A percentile compares a stretch with the other conserved stretches of the same genome.
Evolutionary conservation across 2,113 vertebrate species (phyloP).

Genomic region (Butorides virescens): DNA sequence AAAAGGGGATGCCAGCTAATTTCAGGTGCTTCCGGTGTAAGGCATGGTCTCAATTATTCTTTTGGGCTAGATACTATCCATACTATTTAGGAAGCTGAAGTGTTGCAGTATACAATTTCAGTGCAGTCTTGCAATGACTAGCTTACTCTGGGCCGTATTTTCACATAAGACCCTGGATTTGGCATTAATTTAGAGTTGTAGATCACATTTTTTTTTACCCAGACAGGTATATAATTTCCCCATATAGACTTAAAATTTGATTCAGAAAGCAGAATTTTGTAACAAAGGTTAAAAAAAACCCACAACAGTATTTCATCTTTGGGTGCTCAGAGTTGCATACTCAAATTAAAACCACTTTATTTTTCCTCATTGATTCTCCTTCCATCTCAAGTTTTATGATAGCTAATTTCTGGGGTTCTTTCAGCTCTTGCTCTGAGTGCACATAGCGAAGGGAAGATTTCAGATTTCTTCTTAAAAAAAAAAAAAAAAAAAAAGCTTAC

Average conservation of each 20-base stretch:
- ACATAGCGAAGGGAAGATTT: not conserved
- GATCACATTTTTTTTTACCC: not conserved
- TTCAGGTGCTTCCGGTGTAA: not conserved
- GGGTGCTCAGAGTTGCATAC: not conserved
- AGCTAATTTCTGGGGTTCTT: not conserved
- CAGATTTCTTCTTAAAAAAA: not conserved
- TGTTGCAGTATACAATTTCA: not conserved
- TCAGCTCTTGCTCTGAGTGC: accelerated
- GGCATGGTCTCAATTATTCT: not conserved
- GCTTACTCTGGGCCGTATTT: not conserved
- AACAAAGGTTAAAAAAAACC: not conserved
- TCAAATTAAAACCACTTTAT: not conserved
- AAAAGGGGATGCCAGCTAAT: not conserved
- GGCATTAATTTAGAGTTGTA: not conserved
- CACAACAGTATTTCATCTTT: not conserved
- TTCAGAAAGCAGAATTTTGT: not conserved
- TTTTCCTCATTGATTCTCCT: not conserved
- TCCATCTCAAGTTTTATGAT: not conserved
- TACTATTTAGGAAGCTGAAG: not conserved
- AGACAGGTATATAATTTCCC: not conserved
- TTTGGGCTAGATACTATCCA: not conserved
- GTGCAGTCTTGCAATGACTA: not conserved
- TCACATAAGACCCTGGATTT: not conserved
- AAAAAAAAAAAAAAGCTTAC: too few relatives aligned
- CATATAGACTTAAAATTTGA: not conserved